Evolutionary conservation across 92 coral and sea anemone species (phyloP), one percentile per base, ranked within the genome.

Genomic region (Pocillopora grandis): DNA sequence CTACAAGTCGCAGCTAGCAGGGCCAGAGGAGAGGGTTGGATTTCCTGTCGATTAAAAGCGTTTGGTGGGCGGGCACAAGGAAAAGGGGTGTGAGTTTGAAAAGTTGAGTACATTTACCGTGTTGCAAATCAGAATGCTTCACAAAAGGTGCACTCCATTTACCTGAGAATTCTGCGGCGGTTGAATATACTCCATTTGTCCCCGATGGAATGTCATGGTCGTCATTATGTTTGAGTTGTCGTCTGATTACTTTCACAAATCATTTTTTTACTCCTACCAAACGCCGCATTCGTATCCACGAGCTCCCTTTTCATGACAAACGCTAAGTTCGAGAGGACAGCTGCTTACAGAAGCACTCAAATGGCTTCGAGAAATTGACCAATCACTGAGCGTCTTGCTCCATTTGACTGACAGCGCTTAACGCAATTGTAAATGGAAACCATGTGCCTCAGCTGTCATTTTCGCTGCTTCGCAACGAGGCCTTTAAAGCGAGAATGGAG

Each of bases 41-140:
- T 89, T 90, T 97, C 99, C 99, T 97, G 98, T 92, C 94, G 95
- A 93, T 96, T 90, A 89, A 94, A 94, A 87, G 92, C 92, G 90
- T 90, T 72, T 90, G 85, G 98, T 90, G 99, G 99, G 99, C 98
- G 98, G 99, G 99, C 97, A 93, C 98, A 95, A 94, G 95, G 89
- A 96, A 93, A 88, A 98, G 99, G 88, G 86, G 86, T 83, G 86
- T 83, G 86, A 83, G 80, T 83, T 87, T 64, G 77, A 89, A 92
- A 94, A 92, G 92, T 84, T 89, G 90, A 87, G 93, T 85, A 92
- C 86, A 59, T 79, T 62, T 66, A 65, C 73, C 12, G 77, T 75
- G 85, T 81, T 87, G 87, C 92, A 92, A 94, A 94, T 91, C 89
- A 89, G 73, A 91, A 76, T 58, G 80, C 76, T 37, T 61, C 79